Conservation (phyloP, 2,113 vertebrate species). For the Dryoscopus gambensis region DNA sequence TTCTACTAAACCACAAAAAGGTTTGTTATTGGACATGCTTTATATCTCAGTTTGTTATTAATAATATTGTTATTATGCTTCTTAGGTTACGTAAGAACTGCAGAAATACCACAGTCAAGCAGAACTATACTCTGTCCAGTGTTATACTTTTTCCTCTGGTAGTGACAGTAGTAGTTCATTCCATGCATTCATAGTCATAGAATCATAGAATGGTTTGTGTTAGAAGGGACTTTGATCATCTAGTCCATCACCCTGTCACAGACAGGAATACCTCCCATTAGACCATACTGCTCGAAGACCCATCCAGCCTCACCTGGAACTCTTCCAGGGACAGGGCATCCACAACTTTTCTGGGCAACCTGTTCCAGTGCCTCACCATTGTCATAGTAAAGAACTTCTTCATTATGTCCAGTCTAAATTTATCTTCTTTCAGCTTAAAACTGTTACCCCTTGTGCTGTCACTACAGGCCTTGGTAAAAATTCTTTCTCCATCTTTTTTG, state of each 20-base stretch:
- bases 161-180: neutral
- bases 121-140: neutral
- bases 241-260: neutral
- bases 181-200: neutral
- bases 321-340: neutral
- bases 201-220: neutral
- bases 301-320: neutral
- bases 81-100: neutral
- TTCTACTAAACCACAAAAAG: neutral
- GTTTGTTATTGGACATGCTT: neutral
- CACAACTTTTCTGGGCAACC: rapidly evolving
- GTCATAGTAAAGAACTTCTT: neutral
- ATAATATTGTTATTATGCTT: neutral
- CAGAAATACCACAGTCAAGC: neutral
- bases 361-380: neutral
- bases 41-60: neutral
- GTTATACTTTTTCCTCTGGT: neutral
- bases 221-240: neutral
- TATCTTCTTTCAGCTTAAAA: neutral
- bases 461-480: neutral
- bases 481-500: neutral
- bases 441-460: neutral
- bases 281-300: neutral
- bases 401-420: neutral
- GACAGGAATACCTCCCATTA: neutral